Conservation (phyloP, 2,797 vertebrate genomes). For the Crenuchus spilurus region DNA sequence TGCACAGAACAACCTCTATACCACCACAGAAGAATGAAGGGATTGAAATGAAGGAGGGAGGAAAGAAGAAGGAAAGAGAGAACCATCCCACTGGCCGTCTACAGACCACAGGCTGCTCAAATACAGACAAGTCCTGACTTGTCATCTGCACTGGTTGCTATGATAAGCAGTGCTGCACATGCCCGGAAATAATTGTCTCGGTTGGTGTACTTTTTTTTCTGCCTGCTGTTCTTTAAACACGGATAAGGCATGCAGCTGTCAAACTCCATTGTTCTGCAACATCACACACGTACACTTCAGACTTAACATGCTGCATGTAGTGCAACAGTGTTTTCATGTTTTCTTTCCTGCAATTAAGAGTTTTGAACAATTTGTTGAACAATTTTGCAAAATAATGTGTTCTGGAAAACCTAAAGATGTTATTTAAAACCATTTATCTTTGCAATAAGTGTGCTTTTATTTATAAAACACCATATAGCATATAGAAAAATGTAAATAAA, state of each 20-base stretch:
- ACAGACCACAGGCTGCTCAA: constrained; percentile 32
- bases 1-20: background rate
- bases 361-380: too few species aligned
- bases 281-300: background rate
- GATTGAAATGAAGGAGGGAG: background rate
- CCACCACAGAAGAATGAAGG: constrained; percentile 23
- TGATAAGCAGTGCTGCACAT: constrained; percentile 49
- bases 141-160: constrained; percentile 63
- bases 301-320: too few species aligned
- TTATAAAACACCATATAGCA: too few species aligned
- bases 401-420: too few species aligned
- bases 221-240: constrained; percentile 16
- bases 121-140: constrained; percentile 72
- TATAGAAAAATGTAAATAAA: too few species aligned
- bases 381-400: too few species aligned
- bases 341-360: too few species aligned
- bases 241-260: constrained; percentile 17
- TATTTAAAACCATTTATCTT: too few species aligned
- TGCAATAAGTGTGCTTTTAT: too few species aligned
- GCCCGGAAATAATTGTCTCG: constrained; percentile 41
- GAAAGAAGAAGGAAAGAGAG: constrained; percentile 2
- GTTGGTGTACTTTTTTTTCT: background rate
- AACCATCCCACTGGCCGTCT: constrained; percentile 18
- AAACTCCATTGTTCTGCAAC: constrained; percentile 25
- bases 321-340: too few species aligned